Base-by-base conservation (phyloP, 2,797 vertebrate species). In the Silurus lanzhouensis region DNA sequence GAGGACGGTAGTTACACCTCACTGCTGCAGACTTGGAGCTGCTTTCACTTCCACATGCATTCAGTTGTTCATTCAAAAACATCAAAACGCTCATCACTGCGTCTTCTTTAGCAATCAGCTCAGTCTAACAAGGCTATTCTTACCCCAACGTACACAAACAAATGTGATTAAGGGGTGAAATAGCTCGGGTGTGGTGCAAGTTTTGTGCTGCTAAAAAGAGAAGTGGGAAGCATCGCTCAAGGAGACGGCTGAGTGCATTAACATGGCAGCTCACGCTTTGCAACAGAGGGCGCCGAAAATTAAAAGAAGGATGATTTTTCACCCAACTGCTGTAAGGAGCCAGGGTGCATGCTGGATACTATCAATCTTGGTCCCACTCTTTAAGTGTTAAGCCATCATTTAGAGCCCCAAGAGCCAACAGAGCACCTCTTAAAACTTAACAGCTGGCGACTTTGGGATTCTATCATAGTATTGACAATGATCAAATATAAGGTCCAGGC, bases 1-100 rank as follows among this genome's bases (percentile, higher is more conserved):
- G 91, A 85, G 84, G 80, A 86, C 8, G 88, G 85, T 80, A 66
- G 67, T 88, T 91, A 83, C 83, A 83, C 79, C 52, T 60, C 57
- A 78, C 27, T 63, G 83, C 72, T 75, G 71, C 66, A 79, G 81
- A 67, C 67, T 60, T 27, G 55, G 52, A 63, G 81, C 78, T 61
- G n/a, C 44, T 31, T 84, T 83, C 60, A 31, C 25, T 70, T 81
- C 55, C 25, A 25, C 20, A 27, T 13, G 58, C 67, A 15, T 79
- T 71, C 61, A 76, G 15, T 31, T 17, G 9, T 48, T 19, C 64
- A 70, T 61, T 70, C 76, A 83, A 38, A 85, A 85, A 63, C 86
- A 81, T 76, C 38, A 86, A 44, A 83, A 78, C 70, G 46, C 48
- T 63, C 81, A 80, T 74, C 68, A 58, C 20, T 25, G 79, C 68